These are phyloP conservation scores for Siniperca obscura DNA, from an alignment of 2,797 vertebrate genomes.

Conservation along the genomic window DNA sequence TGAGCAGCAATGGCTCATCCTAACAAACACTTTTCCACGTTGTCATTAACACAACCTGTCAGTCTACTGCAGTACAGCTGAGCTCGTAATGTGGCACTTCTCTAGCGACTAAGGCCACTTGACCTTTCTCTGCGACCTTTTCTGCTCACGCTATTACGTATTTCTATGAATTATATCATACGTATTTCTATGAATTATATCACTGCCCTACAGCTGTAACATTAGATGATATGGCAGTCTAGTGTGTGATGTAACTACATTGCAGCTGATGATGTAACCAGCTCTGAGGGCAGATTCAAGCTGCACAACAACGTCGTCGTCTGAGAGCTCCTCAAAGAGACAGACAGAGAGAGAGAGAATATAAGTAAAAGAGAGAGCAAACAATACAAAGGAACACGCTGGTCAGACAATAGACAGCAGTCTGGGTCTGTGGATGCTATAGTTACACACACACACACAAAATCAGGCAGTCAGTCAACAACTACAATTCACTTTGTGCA, in stretches of 20 bases:
- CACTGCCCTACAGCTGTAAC: conserved; percentile 6
- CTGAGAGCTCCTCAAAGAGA: conserved; percentile 27
- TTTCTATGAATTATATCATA: conserved; percentile 21
- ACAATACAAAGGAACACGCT: not conserved
- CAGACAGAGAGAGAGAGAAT: not conserved
- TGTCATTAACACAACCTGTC: not conserved
- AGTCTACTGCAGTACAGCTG: not conserved
- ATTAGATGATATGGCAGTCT: conserved; percentile 37
- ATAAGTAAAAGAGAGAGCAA: not conserved
- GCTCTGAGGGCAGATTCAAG: conserved; percentile 53
- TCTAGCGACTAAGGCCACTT: conserved; percentile 5
- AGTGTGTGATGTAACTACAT: conserved; percentile 67
- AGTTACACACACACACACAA: conserved; percentile 17
- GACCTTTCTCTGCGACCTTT: conserved; percentile 29
- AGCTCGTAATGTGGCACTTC: not conserved
- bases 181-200: conserved; percentile 20
- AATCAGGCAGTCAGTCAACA: conserved; percentile 7
- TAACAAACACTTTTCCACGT: not conserved
- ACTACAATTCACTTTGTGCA: conserved; percentile 11
- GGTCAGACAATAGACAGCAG: conserved; percentile 34
- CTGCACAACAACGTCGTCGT: conserved; percentile 32
- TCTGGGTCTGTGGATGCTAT: conserved; percentile 22
- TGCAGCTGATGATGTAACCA: conserved; percentile 76
- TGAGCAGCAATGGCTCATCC: conserved; percentile 1
- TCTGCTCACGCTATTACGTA: not conserved